Evolutionary conservation across 2,888 invertebrate genomes (phyloP).

Genomic region (Agapostemon virescens): DNA sequence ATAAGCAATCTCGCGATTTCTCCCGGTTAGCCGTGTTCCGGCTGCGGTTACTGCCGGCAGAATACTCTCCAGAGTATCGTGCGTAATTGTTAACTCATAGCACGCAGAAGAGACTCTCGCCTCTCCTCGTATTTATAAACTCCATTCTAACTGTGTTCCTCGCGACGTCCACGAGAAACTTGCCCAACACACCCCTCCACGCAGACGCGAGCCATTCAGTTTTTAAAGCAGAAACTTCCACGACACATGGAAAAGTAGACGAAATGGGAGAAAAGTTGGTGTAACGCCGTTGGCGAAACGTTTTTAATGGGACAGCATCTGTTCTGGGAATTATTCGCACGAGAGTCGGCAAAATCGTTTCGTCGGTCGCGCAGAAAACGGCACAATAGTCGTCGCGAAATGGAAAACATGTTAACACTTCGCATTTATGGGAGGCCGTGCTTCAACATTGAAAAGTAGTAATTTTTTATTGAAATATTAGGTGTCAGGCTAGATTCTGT

Average conservation of each 20-base stretch:
- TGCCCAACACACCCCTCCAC: neutral
- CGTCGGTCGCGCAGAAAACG: neutral
- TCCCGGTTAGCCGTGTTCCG: slow-evolving; percentile 28
- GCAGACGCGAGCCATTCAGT: neutral
- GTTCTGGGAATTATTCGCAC: neutral
- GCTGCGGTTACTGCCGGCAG: neutral
- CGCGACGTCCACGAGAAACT: slow-evolving; percentile 15
- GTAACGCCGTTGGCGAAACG: neutral
- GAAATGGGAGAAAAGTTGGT: slow-evolving; percentile 4
- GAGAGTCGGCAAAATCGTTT: neutral
- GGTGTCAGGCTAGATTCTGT: too few relatives aligned
- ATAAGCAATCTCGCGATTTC: slow-evolving; percentile 35
- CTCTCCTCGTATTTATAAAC: slow-evolving; percentile 38
- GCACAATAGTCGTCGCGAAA: neutral
- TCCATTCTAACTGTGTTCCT: slow-evolving; percentile 20
- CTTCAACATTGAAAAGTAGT: neutral
- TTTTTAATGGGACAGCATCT: neutral
- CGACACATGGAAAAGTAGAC: neutral
- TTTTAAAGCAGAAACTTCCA: neutral
- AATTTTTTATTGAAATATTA: too few relatives aligned
- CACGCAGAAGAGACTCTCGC: slow-evolving; percentile 29
- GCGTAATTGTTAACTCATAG: slow-evolving; percentile 51
- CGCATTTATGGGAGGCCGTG: too few relatives aligned
- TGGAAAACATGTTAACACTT: neutral
- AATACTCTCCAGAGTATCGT: slow-evolving; percentile 16